Conservation (phyloP, 2,888 invertebrate genomes). For the Lutraria lutraria region DNA sequence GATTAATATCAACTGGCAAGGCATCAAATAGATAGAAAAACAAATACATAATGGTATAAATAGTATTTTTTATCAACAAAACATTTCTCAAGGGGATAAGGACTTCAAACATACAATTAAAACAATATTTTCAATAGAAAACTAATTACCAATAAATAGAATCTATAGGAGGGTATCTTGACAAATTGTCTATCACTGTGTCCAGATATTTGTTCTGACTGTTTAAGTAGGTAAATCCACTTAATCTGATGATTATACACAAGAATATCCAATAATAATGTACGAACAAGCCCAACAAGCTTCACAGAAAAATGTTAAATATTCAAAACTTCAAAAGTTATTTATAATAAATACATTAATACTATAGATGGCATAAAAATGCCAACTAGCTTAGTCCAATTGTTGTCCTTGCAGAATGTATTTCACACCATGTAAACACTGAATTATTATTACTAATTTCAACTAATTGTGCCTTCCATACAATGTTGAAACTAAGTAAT, state of each 20-base stretch:
- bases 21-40: neutral
- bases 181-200: neutral
- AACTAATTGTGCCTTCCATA: neutral
- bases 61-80: neutral
- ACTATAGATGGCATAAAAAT: neutral
- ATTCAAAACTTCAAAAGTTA: neutral
- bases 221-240: neutral
- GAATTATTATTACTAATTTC: neutral
- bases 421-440: no score
- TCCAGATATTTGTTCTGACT: neutral
- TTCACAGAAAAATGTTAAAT: neutral
- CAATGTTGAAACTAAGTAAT: neutral
- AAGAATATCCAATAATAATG: conserved; percentile 1
- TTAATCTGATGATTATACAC: neutral
- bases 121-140: neutral
- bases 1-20: neutral
- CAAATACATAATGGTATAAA: neutral
- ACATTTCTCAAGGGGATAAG: neutral
- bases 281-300: neutral
- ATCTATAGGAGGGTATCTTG: neutral
- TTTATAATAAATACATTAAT: neutral
- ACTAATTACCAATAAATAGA: neutral
- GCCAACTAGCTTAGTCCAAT: no score
- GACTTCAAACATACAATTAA: neutral
- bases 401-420: no score